Evolutionary conservation across 1,140 invertebrate species (phyloP), one percentile per base, ranked within the genome.

Genomic region (Microplitis demolitor): DNA sequence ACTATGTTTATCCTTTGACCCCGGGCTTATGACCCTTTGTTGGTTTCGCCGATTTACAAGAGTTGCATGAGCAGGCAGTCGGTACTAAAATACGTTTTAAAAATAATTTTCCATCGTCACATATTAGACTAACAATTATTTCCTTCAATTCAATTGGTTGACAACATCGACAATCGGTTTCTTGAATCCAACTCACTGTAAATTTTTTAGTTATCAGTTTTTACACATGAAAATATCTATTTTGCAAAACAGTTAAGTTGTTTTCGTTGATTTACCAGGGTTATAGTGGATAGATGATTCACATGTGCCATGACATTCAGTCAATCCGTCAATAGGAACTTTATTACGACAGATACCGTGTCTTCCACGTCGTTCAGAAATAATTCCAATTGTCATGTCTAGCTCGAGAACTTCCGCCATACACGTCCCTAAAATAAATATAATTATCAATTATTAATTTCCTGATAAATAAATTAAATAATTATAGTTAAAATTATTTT

Each of bases 271-370:
- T 58, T 88, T 82, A 92, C 91, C 82, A 75, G 83, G 83, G 76
- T 91, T 91, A 69, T 90, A 93, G n/a, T 88, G 82, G 0, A 91
- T 91, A 14, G 89, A 89, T 2, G 92, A 93, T 72, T 89, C 82
- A 78, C 93, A 94, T 16, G 83, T 80, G 4, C 93, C 93, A 37
- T 86, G 81, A 74, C 93, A 94, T 79, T 93, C 90, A 4, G 88
- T 90, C 72, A 93, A 89, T 14, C 89, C 89, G 11, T 78, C 66
- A 8, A 93, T 83, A 0, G 88, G 85, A 37, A 89, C 76, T 0
- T 84, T 76, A 81, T 94, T 94, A 53, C 84, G 84, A 79, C 93
- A 94, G 0, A 83, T 64, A 6, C 91, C 92, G 78, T 90, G 89
- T n/a, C 71, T 60, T 0, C 75, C 74, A 50, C 84, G 77, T 3